Evolutionary conservation across 2,113 vertebrate species (phyloP).

Genomic region (Sterna hirundo): DNA sequence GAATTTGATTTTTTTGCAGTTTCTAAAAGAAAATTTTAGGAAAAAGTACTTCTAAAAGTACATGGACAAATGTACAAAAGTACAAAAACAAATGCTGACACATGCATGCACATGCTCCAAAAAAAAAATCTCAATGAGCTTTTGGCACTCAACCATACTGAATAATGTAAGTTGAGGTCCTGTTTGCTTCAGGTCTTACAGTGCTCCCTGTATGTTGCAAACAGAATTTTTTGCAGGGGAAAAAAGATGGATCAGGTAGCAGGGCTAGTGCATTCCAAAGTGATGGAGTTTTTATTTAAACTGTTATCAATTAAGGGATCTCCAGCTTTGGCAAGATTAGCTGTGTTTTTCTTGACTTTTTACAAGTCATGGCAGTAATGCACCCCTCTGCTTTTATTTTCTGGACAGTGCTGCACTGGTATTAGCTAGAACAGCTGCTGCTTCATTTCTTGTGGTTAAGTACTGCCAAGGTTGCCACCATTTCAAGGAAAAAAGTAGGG

Average conservation of each 20-base stretch:
- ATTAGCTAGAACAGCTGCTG: not conserved
- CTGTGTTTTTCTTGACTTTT: not conserved
- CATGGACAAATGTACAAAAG: too few species aligned
- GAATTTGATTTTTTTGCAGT: not conserved
- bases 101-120: rapidly evolving
- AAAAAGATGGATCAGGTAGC: not conserved
- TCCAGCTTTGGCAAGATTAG: not conserved
- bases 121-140: not conserved
- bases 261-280: not conserved
- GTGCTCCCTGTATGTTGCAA: not conserved
- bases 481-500: not conserved
- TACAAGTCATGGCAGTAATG: not conserved
- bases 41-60: not conserved
- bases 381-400: not conserved
- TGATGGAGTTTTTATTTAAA: not conserved
- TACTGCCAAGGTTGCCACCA: not conserved
- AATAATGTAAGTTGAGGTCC: not conserved
- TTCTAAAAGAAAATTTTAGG: not conserved
- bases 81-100: not conserved
- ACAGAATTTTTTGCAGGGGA: not conserved
- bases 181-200: not conserved
- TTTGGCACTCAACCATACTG: not conserved
- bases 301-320: not conserved
- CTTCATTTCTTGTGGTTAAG: not conserved
- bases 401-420: not conserved